Conservation (phyloP, 2,797 vertebrate species). For the Myotis myotis region DNA sequence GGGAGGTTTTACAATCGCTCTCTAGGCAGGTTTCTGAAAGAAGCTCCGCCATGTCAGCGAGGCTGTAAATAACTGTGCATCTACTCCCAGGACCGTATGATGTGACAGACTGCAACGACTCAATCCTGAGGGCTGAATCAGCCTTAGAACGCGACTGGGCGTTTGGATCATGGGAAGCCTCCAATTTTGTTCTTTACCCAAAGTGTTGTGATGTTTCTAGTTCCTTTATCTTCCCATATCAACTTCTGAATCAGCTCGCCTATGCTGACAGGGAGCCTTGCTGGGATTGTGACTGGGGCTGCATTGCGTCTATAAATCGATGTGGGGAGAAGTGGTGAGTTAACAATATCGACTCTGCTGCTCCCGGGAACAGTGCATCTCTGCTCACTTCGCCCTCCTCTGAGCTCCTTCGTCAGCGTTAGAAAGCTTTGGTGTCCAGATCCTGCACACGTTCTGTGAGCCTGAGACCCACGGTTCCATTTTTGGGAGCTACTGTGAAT, state of each 20-base stretch:
- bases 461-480: background rate
- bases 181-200: background rate
- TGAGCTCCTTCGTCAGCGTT: background rate
- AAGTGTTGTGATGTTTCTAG: background rate
- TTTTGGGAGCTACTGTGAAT: background rate
- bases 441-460: background rate
- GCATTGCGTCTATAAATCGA: background rate
- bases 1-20: background rate
- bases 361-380: background rate
- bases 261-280: background rate
- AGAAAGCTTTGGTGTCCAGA: background rate
- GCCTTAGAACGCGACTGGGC: too few species aligned
- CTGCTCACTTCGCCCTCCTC: background rate
- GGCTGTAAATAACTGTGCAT: background rate
- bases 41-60: background rate
- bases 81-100: fast-evolving
- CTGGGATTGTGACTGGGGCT: background rate
- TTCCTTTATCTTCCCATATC: background rate
- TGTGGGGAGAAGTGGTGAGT: background rate
- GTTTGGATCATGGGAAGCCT: background rate
- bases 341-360: background rate
- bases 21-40: background rate
- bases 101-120: fast-evolving
- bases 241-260: background rate
- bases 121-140: background rate